Conservation (phyloP, 2,888 invertebrate species). For the Agonopterix alstromeriana region DNA sequence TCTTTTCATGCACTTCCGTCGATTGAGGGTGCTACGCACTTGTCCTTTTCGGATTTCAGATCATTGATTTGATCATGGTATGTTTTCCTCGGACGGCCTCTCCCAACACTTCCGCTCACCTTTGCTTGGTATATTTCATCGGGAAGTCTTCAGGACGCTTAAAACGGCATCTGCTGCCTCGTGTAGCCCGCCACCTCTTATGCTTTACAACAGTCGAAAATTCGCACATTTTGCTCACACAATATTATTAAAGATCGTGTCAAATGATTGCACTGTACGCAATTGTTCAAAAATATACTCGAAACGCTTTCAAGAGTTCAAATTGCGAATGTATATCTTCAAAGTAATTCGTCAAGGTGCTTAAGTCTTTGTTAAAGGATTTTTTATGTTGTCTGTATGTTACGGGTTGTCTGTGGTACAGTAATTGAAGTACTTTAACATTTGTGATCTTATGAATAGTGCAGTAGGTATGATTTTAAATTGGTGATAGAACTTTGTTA, state of each 20-base stretch:
- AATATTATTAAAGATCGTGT: conserved; percentile 64
- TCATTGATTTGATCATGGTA: too few species aligned
- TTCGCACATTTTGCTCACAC: conserved; percentile 38
- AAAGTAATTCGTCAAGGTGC: conserved; percentile 56
- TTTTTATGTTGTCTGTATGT: conserved; percentile 26
- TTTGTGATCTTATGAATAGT: too few species aligned
- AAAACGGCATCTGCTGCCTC: too few species aligned
- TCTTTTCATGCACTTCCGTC: too few species aligned
- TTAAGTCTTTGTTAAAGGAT: conserved; percentile 28
- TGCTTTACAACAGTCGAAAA: conserved; percentile 18
- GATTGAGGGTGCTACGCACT: too few species aligned
- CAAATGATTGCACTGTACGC: conserved; percentile 48
- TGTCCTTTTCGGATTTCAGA: too few species aligned
- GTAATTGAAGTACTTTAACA: background rate
- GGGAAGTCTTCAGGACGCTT: too few species aligned
- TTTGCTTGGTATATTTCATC: too few species aligned
- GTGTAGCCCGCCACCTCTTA: conserved; percentile 18
- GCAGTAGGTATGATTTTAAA: too few species aligned
- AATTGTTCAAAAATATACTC: conserved; percentile 22
- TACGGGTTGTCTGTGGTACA: background rate
- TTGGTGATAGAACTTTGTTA: too few species aligned
- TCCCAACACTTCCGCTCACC: too few species aligned
- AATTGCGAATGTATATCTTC: conserved; percentile 39
- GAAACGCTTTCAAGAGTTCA: conserved; percentile 16
- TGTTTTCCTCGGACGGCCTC: too few species aligned